Conservation (phyloP, 1,140 invertebrate genomes). For the Tetragonula clypearis region DNA sequence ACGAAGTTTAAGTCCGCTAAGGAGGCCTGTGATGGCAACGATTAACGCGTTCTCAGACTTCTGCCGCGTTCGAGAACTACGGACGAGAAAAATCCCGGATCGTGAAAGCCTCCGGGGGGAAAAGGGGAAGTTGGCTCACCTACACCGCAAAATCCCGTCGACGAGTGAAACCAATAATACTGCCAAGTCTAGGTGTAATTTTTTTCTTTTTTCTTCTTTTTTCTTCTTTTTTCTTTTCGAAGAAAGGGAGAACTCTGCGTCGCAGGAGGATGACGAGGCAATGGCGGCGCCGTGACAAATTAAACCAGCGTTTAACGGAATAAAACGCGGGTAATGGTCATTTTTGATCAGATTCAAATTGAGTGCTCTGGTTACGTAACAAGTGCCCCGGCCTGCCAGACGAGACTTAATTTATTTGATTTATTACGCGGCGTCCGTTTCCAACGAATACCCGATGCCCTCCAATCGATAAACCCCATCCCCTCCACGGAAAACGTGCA, state of each 20-base stretch:
- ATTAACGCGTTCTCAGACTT: slow-evolving; percentile 10
- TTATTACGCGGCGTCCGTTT: not conserved
- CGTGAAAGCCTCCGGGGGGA: not conserved
- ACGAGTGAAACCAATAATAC: not conserved
- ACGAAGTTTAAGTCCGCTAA: not conserved
- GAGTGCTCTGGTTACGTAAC: not conserved
- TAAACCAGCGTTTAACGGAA: not conserved
- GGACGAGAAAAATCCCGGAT: not conserved
- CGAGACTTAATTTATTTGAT: slow-evolving; percentile 16
- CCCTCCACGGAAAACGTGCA: not conserved
- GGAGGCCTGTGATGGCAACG: slow-evolving; percentile 6
- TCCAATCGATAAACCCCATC: not conserved
- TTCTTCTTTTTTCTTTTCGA: too few species aligned
- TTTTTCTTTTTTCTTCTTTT: not conserved
- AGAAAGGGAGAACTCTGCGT: too few species aligned
- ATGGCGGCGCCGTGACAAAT: not conserved
- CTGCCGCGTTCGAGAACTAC: not conserved
- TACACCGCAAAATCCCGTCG: not conserved
- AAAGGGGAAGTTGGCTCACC: not conserved
- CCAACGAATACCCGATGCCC: not conserved
- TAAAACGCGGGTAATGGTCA: not conserved
- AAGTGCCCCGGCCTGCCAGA: not conserved
- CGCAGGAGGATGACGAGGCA: too few species aligned
- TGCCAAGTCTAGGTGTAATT: not conserved
- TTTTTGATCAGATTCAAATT: slow-evolving; percentile 7